Conservation (phyloP, 2,888 invertebrate genomes). For the Neuroscelio doddi region DNA sequence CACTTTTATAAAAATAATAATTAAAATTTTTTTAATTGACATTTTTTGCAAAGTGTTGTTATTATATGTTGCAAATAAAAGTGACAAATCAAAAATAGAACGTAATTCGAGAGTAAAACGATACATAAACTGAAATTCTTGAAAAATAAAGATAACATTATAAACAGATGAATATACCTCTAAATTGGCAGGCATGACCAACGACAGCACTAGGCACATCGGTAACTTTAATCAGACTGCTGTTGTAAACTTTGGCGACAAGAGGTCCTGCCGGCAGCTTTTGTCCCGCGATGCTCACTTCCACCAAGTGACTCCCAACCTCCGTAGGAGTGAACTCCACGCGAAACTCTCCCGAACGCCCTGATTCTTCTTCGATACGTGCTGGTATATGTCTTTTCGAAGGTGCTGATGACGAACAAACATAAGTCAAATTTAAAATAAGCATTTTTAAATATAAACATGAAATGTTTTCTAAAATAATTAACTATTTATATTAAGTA, state of each 20-base stretch:
- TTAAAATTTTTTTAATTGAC: too few species aligned
- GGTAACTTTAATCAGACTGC: conserved; percentile 93
- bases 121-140: too few species aligned
- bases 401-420: conserved; percentile 78
- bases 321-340: conserved; percentile 94
- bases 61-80: too few species aligned
- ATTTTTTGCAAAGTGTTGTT: too few species aligned
- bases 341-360: conserved; percentile 86
- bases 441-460: too few species aligned
- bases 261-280: conserved; percentile 92
- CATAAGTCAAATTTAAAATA: too few species aligned
- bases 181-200: conserved; percentile 96
- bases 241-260: conserved; percentile 95
- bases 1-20: too few species aligned
- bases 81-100: too few species aligned
- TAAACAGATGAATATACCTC: conserved; percentile 80
- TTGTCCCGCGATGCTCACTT: conserved; percentile 91
- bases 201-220: conserved; percentile 95
- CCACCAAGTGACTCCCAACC: conserved; percentile 95
- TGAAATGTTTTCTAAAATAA: too few species aligned
- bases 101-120: too few species aligned
- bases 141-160: too few species aligned
- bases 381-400: conserved; percentile 88
- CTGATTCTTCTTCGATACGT: conserved; percentile 86
- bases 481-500: too few species aligned